Conservation (phyloP, 2,888 invertebrate species). For the Nemotelus nigrinus region DNA sequence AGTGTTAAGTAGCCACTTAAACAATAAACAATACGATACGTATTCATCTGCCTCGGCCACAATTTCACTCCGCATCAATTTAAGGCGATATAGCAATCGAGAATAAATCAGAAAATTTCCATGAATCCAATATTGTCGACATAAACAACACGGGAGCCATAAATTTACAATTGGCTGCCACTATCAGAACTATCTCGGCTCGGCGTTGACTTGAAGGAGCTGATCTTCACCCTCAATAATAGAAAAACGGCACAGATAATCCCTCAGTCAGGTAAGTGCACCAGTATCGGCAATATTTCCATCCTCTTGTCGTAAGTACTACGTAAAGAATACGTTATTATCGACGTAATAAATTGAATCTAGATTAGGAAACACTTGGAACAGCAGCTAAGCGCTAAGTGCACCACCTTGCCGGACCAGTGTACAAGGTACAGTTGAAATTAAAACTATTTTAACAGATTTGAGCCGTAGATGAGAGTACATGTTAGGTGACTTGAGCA, state of each 20-base stretch:
- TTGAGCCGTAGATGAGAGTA: too few species aligned
- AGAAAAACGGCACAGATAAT: conserved; percentile 30
- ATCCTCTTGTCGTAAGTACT: conserved; percentile 26
- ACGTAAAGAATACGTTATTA: conserved; percentile 37
- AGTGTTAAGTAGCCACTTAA: conserved; percentile 42
- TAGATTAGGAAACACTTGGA: conserved; percentile 47
- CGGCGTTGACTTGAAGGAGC: conserved; percentile 23
- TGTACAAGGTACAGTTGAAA: conserved; percentile 4
- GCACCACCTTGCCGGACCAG: conserved; percentile 35
- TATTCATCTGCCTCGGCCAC: conserved; percentile 18
- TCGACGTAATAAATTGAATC: conserved; percentile 47
- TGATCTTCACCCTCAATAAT: conserved; percentile 36
- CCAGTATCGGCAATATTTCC: conserved; percentile 5
- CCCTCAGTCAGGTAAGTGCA: conserved; percentile 4
- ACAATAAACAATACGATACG: conserved; percentile 39
- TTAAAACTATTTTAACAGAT: background rate
- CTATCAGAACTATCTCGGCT: conserved; percentile 36
- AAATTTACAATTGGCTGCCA: conserved; percentile 35
- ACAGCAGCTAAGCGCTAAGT: conserved; percentile 45
- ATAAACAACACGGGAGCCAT: conserved; percentile 38
- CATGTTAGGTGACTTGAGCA: too few species aligned
- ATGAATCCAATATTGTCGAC: conserved; percentile 40
- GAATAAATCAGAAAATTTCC: conserved; percentile 41
- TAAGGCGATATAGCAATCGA: conserved; percentile 7
- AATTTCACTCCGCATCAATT: background rate